These are phyloP conservation scores for Heteromurus nitidus DNA, from an alignment of 2,888 invertebrate genomes.

Conservation along the genomic window DNA sequence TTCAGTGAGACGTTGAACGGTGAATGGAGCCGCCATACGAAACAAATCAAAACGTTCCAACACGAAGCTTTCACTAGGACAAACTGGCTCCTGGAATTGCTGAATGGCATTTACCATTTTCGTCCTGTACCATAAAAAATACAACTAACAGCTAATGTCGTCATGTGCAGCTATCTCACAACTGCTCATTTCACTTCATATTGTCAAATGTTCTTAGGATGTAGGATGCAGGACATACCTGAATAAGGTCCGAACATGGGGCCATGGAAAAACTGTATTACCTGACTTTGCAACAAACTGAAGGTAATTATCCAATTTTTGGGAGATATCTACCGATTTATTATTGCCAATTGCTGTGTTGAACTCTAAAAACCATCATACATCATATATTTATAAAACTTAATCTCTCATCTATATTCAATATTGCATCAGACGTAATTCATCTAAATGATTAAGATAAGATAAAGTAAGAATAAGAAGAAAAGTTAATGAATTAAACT, in stretches of 20 bases:
- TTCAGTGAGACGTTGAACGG: conserved; percentile 96
- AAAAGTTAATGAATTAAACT: too few relatives aligned
- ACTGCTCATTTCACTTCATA: too few relatives aligned
- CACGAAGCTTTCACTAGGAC: conserved; percentile 67
- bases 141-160: too few relatives aligned
- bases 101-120: conserved; percentile 70
- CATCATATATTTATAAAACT: not conserved
- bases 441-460: not conserved
- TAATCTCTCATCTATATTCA: not conserved
- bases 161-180: too few relatives aligned
- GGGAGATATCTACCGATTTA: conserved; percentile 84
- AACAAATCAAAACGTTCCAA: conserved; percentile 71
- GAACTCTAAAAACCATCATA: conserved; percentile 70
- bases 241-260: conserved; percentile 89
- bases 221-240: too few relatives aligned
- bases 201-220: too few relatives aligned
- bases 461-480: not conserved
- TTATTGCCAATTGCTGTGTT: conserved; percentile 75
- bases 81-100: conserved; percentile 68
- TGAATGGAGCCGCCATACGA: conserved; percentile 85
- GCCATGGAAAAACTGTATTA: conserved; percentile 95
- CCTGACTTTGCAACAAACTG: conserved; percentile 94
- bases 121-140: conserved; percentile 30
- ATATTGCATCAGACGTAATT: too few relatives aligned
- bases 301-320: conserved; percentile 91